These are phyloP conservation scores for Corythornis cristatus DNA, from an alignment of 2,113 vertebrate species.

Conservation along the genomic window DNA sequence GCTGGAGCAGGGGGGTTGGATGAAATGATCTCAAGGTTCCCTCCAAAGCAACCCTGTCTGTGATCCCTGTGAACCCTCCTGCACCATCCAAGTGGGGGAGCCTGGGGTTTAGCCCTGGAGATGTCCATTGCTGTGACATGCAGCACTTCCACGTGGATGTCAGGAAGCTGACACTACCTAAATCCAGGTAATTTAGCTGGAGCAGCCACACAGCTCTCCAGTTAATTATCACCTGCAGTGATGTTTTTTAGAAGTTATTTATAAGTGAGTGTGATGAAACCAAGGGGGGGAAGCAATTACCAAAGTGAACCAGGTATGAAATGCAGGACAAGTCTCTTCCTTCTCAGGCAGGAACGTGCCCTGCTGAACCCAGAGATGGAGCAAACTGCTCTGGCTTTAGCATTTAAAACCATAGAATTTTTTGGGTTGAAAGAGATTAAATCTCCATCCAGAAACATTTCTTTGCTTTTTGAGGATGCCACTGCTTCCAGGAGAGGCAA, in stretches of 20 bases:
- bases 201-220: not conserved
- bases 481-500: not conserved
- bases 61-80: not conserved
- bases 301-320: not conserved
- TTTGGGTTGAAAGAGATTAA: not conserved
- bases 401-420: too few species aligned
- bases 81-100: not conserved
- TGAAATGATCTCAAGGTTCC: too few species aligned
- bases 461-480: accelerated
- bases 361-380: not conserved
- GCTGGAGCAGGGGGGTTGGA: too few species aligned
- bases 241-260: not conserved
- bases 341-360: accelerated
- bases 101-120: not conserved
- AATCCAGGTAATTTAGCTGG: not conserved
- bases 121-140: accelerated
- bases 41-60: too few species aligned
- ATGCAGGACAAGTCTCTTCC: not conserved
- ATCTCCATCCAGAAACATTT: not conserved
- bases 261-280: not conserved
- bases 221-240: not conserved
- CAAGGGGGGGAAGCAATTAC: not conserved
- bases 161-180: not conserved
- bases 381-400: not conserved
- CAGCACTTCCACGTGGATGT: not conserved